phyloP scores from a whole-genome alignment of 2,888 invertebrate species.

The Tridacna gigas region DNA sequence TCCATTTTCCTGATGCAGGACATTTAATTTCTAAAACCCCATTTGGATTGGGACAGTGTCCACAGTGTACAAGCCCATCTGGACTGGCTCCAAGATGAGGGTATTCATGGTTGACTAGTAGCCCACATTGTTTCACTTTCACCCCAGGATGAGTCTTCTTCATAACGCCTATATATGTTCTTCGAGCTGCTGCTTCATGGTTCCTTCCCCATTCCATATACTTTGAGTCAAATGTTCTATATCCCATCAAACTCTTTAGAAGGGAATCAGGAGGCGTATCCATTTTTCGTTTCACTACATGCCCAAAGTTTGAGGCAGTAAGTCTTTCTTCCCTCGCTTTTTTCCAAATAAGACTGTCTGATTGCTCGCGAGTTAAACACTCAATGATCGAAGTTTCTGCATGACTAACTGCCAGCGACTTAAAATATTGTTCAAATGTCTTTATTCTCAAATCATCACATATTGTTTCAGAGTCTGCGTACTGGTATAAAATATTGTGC shows the following conservation, averaged over 20 bases:
- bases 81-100: slow-evolving; percentile 47
- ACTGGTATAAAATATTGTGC: too few relatives aligned
- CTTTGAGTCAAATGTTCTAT: slow-evolving; percentile 16
- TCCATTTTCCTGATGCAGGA: slow-evolving; percentile 27
- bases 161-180: not conserved
- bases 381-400: too few relatives aligned
- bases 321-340: slow-evolving; percentile 4
- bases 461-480: too few relatives aligned
- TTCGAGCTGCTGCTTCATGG: slow-evolving; percentile 49
- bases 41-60: not conserved
- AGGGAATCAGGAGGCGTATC: slow-evolving; percentile 24
- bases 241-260: slow-evolving; percentile 22
- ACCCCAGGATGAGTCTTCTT: not conserved
- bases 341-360: too few relatives aligned
- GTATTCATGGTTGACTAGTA: slow-evolving; percentile 14
- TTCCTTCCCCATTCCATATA: slow-evolving; percentile 30
- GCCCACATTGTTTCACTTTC: slow-evolving; percentile 18
- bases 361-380: too few relatives aligned
- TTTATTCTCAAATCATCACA: too few relatives aligned
- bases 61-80: slow-evolving; percentile 43
- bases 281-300: slow-evolving; percentile 6
- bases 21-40: slow-evolving; percentile 51
- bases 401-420: too few relatives aligned
- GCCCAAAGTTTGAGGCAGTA: slow-evolving; percentile 48
- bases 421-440: too few relatives aligned